phyloP scores from a whole-genome alignment of 53 echinoderm and acorn worm genomes.

The Astropecten irregularis region DNA sequence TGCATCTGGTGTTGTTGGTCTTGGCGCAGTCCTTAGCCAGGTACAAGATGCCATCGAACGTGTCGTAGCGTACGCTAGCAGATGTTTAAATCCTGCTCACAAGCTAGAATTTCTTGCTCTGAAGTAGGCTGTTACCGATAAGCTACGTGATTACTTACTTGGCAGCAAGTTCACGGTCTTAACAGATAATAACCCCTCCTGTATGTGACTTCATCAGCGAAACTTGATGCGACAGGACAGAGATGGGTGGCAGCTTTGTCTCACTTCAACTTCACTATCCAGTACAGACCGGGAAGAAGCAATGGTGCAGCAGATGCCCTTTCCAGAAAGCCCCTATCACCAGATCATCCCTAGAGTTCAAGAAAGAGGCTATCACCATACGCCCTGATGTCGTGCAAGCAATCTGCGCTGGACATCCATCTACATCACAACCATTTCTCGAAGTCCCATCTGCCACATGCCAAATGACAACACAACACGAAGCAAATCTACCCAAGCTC shows the following conservation, averaged over 20 bases:
- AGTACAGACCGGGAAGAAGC: constrained; percentile 10
- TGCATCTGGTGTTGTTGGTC: constrained; percentile 43
- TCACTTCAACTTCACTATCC: constrained; percentile 11
- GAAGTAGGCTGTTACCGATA: constrained; percentile 48
- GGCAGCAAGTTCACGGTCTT: constrained; percentile 21
- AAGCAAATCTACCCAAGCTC: background rate
- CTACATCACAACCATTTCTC: constrained; percentile 1
- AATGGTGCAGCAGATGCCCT: constrained; percentile 13
- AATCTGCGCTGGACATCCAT: background rate
- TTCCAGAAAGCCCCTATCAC: background rate
- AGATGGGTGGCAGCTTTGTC: constrained; percentile 12
- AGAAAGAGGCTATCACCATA: constrained; percentile 7
- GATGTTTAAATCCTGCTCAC: constrained; percentile 42
- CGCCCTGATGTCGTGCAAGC: constrained; percentile 17
- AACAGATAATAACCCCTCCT: constrained; percentile 14
- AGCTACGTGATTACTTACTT: constrained; percentile 42
- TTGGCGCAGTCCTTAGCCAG: constrained; percentile 51
- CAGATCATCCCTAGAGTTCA: background rate
- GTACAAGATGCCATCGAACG: constrained; percentile 28
- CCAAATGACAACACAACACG: background rate
- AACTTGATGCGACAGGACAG: constrained; percentile 16
- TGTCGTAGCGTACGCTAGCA: constrained; percentile 52
- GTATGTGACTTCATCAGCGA: constrained; percentile 18
- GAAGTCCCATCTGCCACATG: background rate
- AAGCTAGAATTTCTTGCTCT: constrained; percentile 52